A percentile compares a stretch with the other conserved stretches of the same genome.
Conservation (phyloP, 2,113 vertebrate species). For the Canis aureus region DNA sequence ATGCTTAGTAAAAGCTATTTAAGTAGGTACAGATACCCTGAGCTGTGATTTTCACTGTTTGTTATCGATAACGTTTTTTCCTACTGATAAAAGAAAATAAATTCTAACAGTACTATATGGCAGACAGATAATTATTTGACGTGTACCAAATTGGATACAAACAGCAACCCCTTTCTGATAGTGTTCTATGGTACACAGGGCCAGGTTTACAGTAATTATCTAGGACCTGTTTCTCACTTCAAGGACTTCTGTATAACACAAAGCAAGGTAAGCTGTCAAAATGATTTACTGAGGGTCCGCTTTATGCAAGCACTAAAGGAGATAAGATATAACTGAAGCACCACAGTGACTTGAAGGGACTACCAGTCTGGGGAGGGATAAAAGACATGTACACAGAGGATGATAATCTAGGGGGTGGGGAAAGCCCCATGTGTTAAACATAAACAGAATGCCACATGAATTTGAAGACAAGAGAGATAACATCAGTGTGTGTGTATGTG, state of each 20-base stretch:
- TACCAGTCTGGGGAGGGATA: not conserved
- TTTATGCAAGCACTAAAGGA: not conserved
- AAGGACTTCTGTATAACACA: constrained; percentile 27
- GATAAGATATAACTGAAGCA: not conserved
- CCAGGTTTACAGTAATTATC: not conserved
- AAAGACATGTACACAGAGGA: not conserved
- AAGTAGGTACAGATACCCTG: not conserved
- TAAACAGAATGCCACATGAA: not conserved
- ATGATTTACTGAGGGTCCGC: not conserved
- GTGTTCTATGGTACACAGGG: not conserved
- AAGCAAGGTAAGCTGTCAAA: constrained; percentile 54
- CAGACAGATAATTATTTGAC: not conserved
- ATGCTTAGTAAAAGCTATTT: not conserved
- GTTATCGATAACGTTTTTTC: not conserved
- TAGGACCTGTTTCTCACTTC: not conserved
- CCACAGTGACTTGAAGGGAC: not conserved
- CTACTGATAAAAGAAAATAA: constrained; percentile 16
- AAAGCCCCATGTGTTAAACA: not conserved
- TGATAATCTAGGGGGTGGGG: not conserved
- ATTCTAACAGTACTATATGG: not conserved
- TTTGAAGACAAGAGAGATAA: not conserved
- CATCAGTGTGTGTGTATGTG: not conserved
- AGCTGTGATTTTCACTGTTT: not conserved
- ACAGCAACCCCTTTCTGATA: not conserved
- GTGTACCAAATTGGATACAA: not conserved